Evolutionary conservation across 1,140 invertebrate species (phyloP), one percentile per base, ranked within the genome.

Genomic region (Orius insidiosus): DNA sequence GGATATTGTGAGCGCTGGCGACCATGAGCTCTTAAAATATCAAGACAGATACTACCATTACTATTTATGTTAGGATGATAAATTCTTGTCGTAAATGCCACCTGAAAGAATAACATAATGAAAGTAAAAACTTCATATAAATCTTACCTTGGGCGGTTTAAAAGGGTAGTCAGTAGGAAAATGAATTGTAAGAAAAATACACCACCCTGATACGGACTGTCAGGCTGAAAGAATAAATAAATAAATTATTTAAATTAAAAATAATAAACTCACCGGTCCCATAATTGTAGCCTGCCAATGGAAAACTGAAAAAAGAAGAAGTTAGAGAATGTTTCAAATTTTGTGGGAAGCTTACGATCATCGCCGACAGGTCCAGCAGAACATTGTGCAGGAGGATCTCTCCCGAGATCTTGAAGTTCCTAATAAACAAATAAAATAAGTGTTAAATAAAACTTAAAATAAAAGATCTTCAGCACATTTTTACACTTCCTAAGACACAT

Each of bases 11-110:
- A 98, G 78, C 63, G 94, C 94, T 60, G 94, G 93, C 60, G 92
- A 96, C 94, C 94, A 98, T 98, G 90, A 71, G 89, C 85, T 72
- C 90, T 79, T 69, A 98, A 76, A 71, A 98, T 98, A 72, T 98
- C 94, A 68, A 98, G 78, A 74, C 94, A 98, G 76, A 98, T 97
- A 71, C 86, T 92, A 74, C 94, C 94, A 78, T 97, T 97, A 78
- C 88, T 94, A 80, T 97, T 97, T 71, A 98, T 98, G 74, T 98
- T 98, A 62, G 94, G 94, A 74, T 98, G 94, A 75, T 98, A 98
- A 68, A 98, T 98, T 74, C 90, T 85, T 66, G 94, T 98, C 67
- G 92, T 96, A 72, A 98, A 98, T 67, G 90, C 86, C 68, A 98
- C 87, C 74, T 80, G 58, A 38, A 61, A 59, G n/a, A n/a, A n/a